These are phyloP conservation scores for Umimayanthus kanabou DNA, from an alignment of 92 coral and sea anemone genomes.

Conservation along the genomic window DNA sequence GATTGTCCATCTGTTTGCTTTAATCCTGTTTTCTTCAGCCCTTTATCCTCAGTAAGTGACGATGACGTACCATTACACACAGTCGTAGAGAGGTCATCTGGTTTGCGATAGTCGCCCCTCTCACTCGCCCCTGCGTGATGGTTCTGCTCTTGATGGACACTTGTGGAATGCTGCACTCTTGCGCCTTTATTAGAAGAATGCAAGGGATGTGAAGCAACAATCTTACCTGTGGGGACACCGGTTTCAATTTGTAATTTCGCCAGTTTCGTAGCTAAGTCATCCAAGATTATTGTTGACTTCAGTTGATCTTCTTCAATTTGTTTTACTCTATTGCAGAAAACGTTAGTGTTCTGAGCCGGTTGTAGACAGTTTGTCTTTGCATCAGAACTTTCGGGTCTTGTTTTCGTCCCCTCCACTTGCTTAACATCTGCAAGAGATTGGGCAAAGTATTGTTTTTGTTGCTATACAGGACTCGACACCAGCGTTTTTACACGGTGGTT, in stretches of 20 bases:
- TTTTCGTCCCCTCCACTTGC: not conserved
- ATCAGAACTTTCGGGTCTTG: not conserved
- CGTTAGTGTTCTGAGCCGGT: not conserved
- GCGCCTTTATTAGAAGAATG: not conserved
- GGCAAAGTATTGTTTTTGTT: not conserved
- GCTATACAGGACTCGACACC: no score
- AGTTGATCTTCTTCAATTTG: not conserved
- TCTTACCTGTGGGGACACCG: not conserved
- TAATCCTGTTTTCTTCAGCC: not conserved
- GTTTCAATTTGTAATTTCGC: slow-evolving; percentile 3
- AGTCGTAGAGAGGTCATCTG: not conserved
- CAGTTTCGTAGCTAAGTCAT: not conserved
- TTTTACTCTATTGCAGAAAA: not conserved
- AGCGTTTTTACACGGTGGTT: no score
- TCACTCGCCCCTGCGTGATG: not conserved
- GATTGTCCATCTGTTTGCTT: not conserved
- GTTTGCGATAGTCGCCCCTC: not conserved
- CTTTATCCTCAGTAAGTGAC: not conserved
- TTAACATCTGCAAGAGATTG: not conserved
- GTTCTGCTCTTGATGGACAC: not conserved
- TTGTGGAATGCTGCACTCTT: not conserved
- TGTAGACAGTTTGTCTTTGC: not conserved
- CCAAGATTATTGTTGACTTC: not conserved
- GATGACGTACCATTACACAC: not conserved
- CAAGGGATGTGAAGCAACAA: not conserved